Evolutionary conservation across 1,140 invertebrate species (phyloP).

Genomic region (Anthonomus grandis): DNA sequence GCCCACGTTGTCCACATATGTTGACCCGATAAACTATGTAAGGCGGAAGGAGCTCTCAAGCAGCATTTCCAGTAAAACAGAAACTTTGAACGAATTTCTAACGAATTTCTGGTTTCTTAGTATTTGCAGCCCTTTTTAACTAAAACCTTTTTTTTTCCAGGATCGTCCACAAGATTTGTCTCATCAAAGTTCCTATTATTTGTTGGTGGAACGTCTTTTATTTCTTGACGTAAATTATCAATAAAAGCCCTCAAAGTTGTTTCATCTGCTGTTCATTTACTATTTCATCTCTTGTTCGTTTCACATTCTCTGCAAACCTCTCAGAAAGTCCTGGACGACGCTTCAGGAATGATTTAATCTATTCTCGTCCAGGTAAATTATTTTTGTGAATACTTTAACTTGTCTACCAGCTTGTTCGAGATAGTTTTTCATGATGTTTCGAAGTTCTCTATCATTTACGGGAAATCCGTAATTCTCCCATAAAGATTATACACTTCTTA

Average conservation of each 20-base stretch:
- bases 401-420: not conserved
- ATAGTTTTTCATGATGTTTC: not conserved
- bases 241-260: too few relatives aligned
- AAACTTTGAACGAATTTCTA: conserved; percentile 2
- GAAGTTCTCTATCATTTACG: not conserved
- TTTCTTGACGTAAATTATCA: too few relatives aligned
- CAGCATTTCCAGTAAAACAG: not conserved
- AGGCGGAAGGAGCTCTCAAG: not conserved
- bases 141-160: conserved; percentile 14
- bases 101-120: conserved; percentile 6
- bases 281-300: not conserved
- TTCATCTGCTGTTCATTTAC: too few relatives aligned
- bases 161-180: conserved; percentile 3
- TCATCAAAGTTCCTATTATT: conserved; percentile 13
- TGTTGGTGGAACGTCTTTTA: not conserved
- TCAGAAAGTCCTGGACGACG: not conserved
- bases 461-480: conserved; percentile 5
- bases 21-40: conserved; percentile 10
- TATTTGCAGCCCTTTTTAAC: conserved; percentile 9
- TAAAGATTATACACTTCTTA: conserved; percentile 3
- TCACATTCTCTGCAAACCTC: conserved; percentile 8
- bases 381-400: conserved; percentile 11
- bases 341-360: not conserved
- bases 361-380: conserved; percentile 12
- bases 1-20: conserved; percentile 16